phyloP scores from a whole-genome alignment of 2,888 invertebrate genomes.

The Cephus pulcher region DNA sequence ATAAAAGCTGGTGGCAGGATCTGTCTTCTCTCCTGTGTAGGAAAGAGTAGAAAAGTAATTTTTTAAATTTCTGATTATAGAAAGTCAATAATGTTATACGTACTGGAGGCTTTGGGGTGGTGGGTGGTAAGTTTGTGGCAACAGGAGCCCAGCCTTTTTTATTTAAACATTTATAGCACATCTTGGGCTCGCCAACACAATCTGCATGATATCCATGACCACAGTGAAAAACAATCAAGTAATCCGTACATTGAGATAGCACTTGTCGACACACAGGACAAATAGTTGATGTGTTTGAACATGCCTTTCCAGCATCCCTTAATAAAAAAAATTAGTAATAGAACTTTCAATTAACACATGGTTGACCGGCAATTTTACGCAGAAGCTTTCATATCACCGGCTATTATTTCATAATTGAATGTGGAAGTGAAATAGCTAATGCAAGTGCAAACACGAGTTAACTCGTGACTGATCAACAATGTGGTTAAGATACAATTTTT shows the following conservation, averaged over 20 bases:
- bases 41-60: background rate
- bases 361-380: too few species aligned
- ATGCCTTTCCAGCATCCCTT: slow-evolving; percentile 58
- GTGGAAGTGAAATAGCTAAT: too few species aligned
- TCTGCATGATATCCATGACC: slow-evolving; percentile 61
- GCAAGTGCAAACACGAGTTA: too few species aligned
- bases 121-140: slow-evolving; percentile 44
- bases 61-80: background rate
- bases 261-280: slow-evolving; percentile 58
- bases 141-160: slow-evolving; percentile 60
- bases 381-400: too few species aligned
- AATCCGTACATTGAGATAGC: slow-evolving; percentile 53
- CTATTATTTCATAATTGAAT: too few species aligned
- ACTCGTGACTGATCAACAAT: too few species aligned
- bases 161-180: slow-evolving; percentile 60
- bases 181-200: slow-evolving; percentile 57
- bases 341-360: background rate
- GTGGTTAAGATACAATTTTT: background rate
- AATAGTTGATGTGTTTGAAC: slow-evolving; percentile 47
- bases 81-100: slow-evolving; percentile 18
- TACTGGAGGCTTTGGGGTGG: slow-evolving; percentile 44
- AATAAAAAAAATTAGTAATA: slow-evolving; percentile 18
- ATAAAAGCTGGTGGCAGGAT: slow-evolving; percentile 57
- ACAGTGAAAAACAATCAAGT: slow-evolving; percentile 56
- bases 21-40: slow-evolving; percentile 50